Evolutionary conservation across 2,888 invertebrate species (phyloP), one percentile per base, ranked within the genome.

Genomic region (Drosophila pseudotalamancana): DNA sequence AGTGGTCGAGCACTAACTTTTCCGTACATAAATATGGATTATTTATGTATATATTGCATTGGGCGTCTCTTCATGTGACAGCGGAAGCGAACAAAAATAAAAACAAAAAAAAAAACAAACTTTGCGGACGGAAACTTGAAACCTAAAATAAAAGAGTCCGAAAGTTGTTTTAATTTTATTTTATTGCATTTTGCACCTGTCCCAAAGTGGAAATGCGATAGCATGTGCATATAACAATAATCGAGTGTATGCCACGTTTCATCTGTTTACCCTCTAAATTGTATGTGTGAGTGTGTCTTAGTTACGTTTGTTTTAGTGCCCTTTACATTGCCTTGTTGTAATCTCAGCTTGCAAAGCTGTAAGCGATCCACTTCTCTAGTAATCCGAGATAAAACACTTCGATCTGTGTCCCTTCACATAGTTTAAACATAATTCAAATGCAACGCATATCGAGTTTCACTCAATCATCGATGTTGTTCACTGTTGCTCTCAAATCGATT

Each of bases 141-240:
- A 55, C 63, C 42, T 9, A 42, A 25, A 31, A 35, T 34, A 60
- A 65, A 50, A 35, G 39, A 60, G 39, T 63, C 53, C 29, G 53
- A 74, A 69, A 70, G 37, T 75, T 75, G 45, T 42, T 42, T 63
- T 46, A 29, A 43, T 42, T 40, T 56, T 40, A 25, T 37, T 57
- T 40, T 29, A 49, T 57, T 69, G 63, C 56, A 70, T 50, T 48
- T 49, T 68, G 59, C 84, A 79, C 77, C 65, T 86, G 83, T 31
- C 61, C 18, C 43, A 48, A 56, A 29, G 27, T 62, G 51, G 50
- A 70, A 70, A 74, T 59, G 64, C 35, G 53, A 74, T 63, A 64
- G 71, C 45, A 6, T 32, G 12, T 19, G 16, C 35, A 37, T 50
- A 49, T 57, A 37, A 57, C 27, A 50, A 32, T 67, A 67, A 53